Evolutionary conservation across 2,113 vertebrate species (phyloP).

Genomic region (Sebastes schlegelii): DNA sequence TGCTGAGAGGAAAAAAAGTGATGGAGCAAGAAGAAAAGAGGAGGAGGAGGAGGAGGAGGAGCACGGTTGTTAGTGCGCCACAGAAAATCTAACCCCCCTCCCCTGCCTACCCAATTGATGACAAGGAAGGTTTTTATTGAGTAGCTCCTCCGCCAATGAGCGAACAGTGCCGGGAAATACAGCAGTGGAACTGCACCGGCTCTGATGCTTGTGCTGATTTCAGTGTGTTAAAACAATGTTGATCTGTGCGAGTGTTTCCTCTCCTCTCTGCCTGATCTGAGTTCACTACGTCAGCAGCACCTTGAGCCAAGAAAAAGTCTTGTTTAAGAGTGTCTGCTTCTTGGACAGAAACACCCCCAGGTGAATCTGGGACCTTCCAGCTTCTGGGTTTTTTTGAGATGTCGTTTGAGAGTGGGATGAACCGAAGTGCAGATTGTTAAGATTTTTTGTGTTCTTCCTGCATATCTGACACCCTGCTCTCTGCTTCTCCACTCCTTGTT

Average conservation of each 20-base stretch:
- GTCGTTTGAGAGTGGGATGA: constrained; percentile 61
- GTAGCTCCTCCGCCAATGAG: constrained; percentile 77
- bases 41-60: constrained; percentile 55
- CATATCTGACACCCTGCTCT: constrained; percentile 26
- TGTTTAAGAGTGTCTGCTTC: constrained; percentile 39
- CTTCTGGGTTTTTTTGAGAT: constrained; percentile 35
- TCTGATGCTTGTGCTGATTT: constrained; percentile 70
- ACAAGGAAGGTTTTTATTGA: constrained; percentile 74
- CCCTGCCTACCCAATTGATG: constrained; percentile 67
- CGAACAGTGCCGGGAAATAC: constrained; percentile 81
- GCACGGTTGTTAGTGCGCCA: constrained; percentile 72
- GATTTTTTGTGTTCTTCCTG: constrained; percentile 34
- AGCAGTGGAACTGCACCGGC: constrained; percentile 79
- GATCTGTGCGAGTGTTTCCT: constrained; percentile 60
- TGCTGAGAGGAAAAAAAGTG: constrained; percentile 50
- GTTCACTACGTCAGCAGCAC: constrained; percentile 40
- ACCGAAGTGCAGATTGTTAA: constrained; percentile 63
- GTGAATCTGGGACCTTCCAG: constrained; percentile 43
- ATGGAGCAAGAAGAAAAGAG: constrained; percentile 66
- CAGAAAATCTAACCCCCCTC: constrained; percentile 44
- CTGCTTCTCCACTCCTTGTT: constrained; percentile 34
- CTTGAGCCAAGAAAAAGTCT: constrained; percentile 47
- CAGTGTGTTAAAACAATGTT: constrained; percentile 75
- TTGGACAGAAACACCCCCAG: constrained; percentile 28
- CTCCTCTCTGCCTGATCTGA: constrained; percentile 51